Conservation (phyloP, 2,888 invertebrate genomes). For the Sarcophaga subvicina region DNA sequence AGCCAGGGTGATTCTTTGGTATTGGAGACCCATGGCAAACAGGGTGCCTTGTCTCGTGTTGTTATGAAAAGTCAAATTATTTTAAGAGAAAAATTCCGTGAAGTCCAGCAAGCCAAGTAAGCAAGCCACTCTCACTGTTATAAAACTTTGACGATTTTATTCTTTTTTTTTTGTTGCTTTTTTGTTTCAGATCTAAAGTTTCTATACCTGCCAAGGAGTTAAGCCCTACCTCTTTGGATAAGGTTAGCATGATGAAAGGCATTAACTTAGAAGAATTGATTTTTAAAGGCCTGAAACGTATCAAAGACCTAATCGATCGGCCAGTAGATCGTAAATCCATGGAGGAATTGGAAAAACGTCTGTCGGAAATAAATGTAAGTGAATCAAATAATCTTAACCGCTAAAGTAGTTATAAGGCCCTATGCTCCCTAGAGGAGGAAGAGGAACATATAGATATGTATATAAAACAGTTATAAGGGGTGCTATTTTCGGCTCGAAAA, state of each 20-base stretch:
- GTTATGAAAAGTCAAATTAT: conserved; percentile 81
- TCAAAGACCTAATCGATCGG: conserved; percentile 80
- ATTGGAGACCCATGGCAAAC: conserved; percentile 85
- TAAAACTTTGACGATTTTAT: not conserved
- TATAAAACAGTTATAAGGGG: too few species aligned
- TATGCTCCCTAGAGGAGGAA: too few species aligned
- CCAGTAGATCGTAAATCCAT: conserved; percentile 78
- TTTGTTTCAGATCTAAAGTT: conserved; percentile 72
- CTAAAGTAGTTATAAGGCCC: too few species aligned
- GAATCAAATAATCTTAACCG: too few species aligned
- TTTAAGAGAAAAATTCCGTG: conserved; percentile 80
- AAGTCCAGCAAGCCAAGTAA: conserved; percentile 81
- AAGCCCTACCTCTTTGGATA: conserved; percentile 70
- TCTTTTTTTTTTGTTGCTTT: conserved; percentile 4
- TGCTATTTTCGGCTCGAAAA: too few species aligned
- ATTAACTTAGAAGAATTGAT: conserved; percentile 80
- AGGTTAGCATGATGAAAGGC: conserved; percentile 72
- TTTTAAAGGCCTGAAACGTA: conserved; percentile 79
- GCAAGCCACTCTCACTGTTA: conserved; percentile 25
- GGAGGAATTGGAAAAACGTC: conserved; percentile 78
- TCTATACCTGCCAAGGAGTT: not conserved
- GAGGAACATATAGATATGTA: too few species aligned
- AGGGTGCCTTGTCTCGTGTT: conserved; percentile 78
- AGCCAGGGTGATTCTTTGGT: conserved; percentile 90
- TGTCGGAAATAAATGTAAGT: conserved; percentile 81